Evolutionary conservation across 2,797 vertebrate genomes (phyloP).

Genomic region (Poecilia gillii): DNA sequence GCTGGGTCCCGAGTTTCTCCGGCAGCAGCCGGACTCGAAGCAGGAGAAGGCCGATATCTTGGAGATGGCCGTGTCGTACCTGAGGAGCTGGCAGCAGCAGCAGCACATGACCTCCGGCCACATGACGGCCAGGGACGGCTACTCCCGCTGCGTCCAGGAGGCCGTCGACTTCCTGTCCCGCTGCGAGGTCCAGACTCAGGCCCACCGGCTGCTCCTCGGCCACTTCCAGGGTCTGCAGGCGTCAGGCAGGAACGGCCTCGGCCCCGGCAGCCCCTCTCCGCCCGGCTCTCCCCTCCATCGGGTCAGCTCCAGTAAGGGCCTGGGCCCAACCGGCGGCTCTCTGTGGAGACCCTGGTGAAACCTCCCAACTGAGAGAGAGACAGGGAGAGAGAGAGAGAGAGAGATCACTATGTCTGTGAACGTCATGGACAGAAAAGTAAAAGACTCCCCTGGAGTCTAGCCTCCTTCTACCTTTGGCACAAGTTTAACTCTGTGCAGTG

Average conservation of each 20-base stretch:
- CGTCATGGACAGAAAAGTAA: constrained; percentile 66
- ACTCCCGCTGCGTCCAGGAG: constrained; percentile 85
- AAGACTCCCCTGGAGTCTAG: constrained; percentile 57
- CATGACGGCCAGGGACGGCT: constrained; percentile 77
- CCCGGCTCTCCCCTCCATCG: constrained; percentile 64
- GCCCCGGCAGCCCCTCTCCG: constrained; percentile 50
- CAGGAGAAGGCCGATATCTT: constrained; percentile 86
- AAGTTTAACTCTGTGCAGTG: constrained; percentile 23
- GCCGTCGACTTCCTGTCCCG: constrained; percentile 84
- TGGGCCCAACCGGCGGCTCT: constrained; percentile 39
- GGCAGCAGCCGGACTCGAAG: constrained; percentile 85
- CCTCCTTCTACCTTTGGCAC: constrained; percentile 44
- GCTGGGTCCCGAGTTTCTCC: constrained; percentile 82
- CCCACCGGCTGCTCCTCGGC: constrained; percentile 79
- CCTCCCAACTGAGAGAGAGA: constrained; percentile 38
- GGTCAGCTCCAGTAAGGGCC: constrained; percentile 65
- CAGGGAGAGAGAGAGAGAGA: constrained; percentile 18
- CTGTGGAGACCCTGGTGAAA: constrained; percentile 87
- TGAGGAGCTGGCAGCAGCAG: constrained; percentile 76
- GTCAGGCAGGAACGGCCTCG: constrained; percentile 45
- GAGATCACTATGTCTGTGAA: constrained; percentile 59
- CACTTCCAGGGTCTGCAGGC: constrained; percentile 80
- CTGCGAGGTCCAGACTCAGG: constrained; percentile 77
- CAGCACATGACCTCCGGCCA: constrained; percentile 55
- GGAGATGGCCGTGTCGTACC: constrained; percentile 85